These are phyloP conservation scores for Polia nebulosa DNA, from an alignment of 2,888 invertebrate species.

Conservation along the genomic window DNA sequence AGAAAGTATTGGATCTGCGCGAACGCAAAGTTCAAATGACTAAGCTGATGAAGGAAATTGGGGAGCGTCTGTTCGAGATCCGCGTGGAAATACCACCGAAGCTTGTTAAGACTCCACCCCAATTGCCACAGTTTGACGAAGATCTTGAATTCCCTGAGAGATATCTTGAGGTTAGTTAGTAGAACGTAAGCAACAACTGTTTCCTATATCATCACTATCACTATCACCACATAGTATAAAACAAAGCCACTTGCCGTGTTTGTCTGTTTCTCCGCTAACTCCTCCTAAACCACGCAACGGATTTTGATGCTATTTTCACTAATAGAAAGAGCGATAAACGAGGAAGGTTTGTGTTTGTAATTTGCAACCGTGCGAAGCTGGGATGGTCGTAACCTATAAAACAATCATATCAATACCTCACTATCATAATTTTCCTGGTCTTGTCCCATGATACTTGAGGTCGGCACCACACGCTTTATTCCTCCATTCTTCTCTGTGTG, in stretches of 20 bases:
- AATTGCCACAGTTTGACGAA: slow-evolving; percentile 86
- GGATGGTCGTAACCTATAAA: no score
- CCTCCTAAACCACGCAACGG: no score
- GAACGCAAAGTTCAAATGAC: slow-evolving; percentile 82
- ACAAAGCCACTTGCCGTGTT: no score
- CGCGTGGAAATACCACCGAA: slow-evolving; percentile 91
- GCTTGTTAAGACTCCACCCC: slow-evolving; percentile 83
- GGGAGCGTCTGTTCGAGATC: slow-evolving; percentile 87
- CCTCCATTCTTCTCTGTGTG: neutral
- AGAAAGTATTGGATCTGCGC: slow-evolving; percentile 82
- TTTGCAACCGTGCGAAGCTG: no score
- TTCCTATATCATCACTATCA: no score
- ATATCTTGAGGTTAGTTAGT: slow-evolving; percentile 83
- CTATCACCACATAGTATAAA: no score
- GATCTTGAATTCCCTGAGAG: slow-evolving; percentile 91
- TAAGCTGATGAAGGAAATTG: slow-evolving; percentile 79
- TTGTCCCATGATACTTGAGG: neutral
- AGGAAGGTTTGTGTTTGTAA: no score
- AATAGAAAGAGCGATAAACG: no score
- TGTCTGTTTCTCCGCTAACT: no score
- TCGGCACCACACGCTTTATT: neutral
- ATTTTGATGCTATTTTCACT: no score
- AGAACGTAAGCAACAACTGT: no score
- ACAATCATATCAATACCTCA: no score
- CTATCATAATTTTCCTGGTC: neutral